Evolutionary conservation across 1,140 invertebrate species (phyloP).

Genomic region (Gryon sp.): DNA sequence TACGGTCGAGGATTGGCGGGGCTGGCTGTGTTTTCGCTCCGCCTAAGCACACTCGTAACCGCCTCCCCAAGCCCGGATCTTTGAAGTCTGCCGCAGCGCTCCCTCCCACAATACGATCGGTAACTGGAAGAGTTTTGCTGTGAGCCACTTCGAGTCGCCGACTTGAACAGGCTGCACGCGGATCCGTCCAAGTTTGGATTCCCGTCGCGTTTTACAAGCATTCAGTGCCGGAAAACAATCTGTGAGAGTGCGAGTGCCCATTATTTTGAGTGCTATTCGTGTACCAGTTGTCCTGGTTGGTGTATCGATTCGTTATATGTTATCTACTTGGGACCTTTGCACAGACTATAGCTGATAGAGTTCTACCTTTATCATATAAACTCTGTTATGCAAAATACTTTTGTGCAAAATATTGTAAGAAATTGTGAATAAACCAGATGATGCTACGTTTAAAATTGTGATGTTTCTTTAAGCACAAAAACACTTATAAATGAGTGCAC

Average conservation of each 20-base stretch:
- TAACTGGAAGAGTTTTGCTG: conserved; percentile 67
- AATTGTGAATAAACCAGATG: too few species aligned
- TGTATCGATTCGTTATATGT: too few species aligned
- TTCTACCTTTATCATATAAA: too few species aligned
- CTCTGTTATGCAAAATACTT: too few species aligned
- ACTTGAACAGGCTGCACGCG: conserved; percentile 70
- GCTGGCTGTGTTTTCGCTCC: conserved; percentile 22
- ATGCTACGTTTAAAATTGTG: neutral
- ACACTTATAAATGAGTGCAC: too few species aligned
- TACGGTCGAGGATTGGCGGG: conserved; percentile 29
- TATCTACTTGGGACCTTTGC: too few species aligned
- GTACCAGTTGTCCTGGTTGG: conserved; percentile 4
- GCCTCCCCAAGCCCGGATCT: conserved; percentile 40
- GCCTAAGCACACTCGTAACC: conserved; percentile 1
- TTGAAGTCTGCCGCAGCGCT: conserved; percentile 56
- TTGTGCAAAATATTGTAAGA: too few species aligned
- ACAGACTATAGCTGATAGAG: too few species aligned
- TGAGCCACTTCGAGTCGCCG: conserved; percentile 77
- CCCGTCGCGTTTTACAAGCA: conserved; percentile 1
- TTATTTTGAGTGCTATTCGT: conserved; percentile 12
- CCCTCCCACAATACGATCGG: conserved; percentile 63
- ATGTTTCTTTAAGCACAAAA: too few species aligned
- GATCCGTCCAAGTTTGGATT: conserved; percentile 36
- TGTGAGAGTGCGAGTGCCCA: conserved; percentile 38
- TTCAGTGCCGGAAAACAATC: conserved; percentile 14